Conservation (phyloP, 2,797 vertebrate species). For the Neostethus bicornis region DNA sequence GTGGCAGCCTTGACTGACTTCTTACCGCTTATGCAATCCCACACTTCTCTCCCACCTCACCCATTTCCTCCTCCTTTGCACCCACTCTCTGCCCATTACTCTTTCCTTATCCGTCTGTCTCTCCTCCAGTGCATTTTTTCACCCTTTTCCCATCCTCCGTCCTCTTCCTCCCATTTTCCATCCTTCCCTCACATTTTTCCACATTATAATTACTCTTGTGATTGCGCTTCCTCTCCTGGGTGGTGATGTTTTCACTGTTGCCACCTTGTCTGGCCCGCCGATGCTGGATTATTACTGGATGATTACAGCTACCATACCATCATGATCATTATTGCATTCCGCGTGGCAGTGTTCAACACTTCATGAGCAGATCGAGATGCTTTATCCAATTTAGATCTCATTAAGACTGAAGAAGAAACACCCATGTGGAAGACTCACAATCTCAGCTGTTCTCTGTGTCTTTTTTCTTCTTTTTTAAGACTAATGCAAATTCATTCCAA, state of each 20-base stretch:
- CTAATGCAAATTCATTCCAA: conserved; percentile 23
- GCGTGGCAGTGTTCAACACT: conserved; percentile 63
- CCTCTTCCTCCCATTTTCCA: conserved; percentile 38
- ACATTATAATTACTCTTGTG: conserved; percentile 71
- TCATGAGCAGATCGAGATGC: conserved; percentile 62
- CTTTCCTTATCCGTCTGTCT: conserved; percentile 47
- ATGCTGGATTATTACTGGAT: conserved; percentile 75
- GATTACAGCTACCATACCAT: conserved; percentile 74
- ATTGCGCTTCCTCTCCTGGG: conserved; percentile 75
- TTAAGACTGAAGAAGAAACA: conserved; percentile 70
- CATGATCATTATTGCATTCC: conserved; percentile 75
- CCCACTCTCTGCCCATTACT: conserved; percentile 53
- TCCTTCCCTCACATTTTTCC: conserved; percentile 48
- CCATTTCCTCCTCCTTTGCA: conserved; percentile 49
- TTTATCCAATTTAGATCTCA: conserved; percentile 78
- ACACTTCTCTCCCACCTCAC: conserved; percentile 57
- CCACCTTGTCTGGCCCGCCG: conserved; percentile 73
- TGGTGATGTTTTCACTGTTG: conserved; percentile 66
- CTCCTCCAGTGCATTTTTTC: conserved; percentile 38
- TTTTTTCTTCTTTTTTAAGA: conserved; percentile 30
- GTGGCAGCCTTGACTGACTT: conserved; percentile 76
- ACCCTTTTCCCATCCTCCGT: conserved; percentile 39
- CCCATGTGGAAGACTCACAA: conserved; percentile 43
- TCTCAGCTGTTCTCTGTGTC: conserved; percentile 39
- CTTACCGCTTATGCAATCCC: conserved; percentile 71